A percentile compares a stretch with the other conserved stretches of the same genome.
phyloP scores from a whole-genome alignment of 2,888 invertebrate genomes.

The Acanthosoma haemorrhoidale region DNA sequence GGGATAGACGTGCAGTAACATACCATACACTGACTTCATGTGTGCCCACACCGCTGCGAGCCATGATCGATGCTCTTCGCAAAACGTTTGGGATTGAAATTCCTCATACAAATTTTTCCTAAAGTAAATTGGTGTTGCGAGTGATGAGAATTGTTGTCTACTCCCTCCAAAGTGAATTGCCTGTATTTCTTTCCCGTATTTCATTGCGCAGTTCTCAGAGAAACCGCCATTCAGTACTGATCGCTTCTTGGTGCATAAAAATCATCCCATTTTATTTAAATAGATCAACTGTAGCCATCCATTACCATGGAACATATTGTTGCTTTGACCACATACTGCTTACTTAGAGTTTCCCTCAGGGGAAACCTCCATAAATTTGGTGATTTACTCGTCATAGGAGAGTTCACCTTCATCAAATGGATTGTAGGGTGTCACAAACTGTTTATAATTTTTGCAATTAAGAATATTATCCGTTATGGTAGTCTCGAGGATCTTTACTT shows the following conservation, averaged over 20 bases:
- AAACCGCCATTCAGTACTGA: background rate
- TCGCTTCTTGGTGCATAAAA: slow-evolving; percentile 17
- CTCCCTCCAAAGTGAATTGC: background rate
- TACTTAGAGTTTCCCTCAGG: background rate
- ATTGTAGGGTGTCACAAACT: too few relatives aligned
- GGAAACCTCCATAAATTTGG: background rate
- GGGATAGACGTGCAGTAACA: too few relatives aligned
- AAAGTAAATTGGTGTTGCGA: too few relatives aligned
- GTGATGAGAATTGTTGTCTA: background rate
- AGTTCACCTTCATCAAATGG: background rate
- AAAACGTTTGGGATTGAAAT: background rate
- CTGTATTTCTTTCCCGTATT: background rate
- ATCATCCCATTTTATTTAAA: slow-evolving; percentile 9
- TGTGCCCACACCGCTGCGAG: background rate
- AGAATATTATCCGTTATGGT: background rate
- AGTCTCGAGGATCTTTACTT: background rate
- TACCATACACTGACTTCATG: background rate
- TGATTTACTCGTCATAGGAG: slow-evolving; percentile 7
- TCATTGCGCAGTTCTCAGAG: background rate
- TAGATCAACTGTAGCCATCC: slow-evolving; percentile 6
- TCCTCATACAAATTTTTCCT: background rate
- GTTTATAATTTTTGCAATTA: too few relatives aligned
- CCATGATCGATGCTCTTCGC: background rate
- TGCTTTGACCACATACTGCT: background rate
- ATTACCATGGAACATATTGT: slow-evolving; percentile 6